These are phyloP conservation scores for Alloplasta piceator DNA, from an alignment of 2,888 invertebrate genomes.

Conservation along the genomic window DNA sequence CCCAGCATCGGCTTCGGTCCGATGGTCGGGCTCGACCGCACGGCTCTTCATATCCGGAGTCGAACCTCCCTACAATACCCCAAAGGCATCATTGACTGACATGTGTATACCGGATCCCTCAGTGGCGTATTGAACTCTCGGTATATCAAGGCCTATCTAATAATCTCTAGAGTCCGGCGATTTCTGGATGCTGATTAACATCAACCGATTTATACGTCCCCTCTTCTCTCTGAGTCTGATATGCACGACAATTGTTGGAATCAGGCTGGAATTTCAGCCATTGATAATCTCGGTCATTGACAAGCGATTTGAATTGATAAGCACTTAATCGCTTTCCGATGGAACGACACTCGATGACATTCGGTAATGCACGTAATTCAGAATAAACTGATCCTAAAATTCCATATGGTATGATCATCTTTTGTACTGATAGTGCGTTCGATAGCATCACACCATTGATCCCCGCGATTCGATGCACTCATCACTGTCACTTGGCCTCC, in stretches of 20 bases:
- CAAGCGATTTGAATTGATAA: background rate
- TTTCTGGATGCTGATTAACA: slow-evolving; percentile 50
- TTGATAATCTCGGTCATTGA: background rate
- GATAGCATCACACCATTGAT: background rate
- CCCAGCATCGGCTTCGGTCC: slow-evolving; percentile 21
- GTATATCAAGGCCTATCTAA: slow-evolving; percentile 49
- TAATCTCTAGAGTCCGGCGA: slow-evolving; percentile 26
- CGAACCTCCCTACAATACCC: slow-evolving; percentile 68
- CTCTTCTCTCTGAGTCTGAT: background rate
- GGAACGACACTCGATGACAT: background rate
- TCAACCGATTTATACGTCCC: background rate
- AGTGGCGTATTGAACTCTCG: slow-evolving; percentile 41
- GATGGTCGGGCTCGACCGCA: slow-evolving; percentile 48
- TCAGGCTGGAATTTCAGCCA: background rate
- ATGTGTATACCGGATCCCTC: slow-evolving; percentile 69
- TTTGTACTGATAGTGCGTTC: background rate
- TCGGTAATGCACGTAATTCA: background rate
- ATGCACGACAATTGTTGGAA: background rate
- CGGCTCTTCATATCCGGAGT: slow-evolving; percentile 76
- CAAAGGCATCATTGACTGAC: slow-evolving; percentile 67
- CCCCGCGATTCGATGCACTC: slow-evolving; percentile 17
- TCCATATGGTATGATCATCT: background rate
- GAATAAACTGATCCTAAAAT: background rate
- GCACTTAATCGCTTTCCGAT: background rate
- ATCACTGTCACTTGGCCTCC: background rate